phyloP scores from a whole-genome alignment of 2,113 vertebrate species.

The Ameiurus melas region DNA sequence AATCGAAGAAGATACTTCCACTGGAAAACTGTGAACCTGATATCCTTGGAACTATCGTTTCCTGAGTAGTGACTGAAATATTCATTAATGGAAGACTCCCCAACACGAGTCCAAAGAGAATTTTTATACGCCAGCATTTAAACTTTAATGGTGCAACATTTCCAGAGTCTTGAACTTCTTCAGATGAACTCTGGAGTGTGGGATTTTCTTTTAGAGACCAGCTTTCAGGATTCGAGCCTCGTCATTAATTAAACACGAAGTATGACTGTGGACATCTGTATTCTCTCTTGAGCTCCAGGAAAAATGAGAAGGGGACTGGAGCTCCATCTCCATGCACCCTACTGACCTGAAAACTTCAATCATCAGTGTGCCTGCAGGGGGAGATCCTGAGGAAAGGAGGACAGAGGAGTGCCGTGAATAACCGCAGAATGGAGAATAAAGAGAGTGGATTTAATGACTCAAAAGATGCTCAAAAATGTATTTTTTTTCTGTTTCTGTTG shows the following conservation, averaged over 20 bases:
- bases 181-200: not conserved
- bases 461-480: too few species aligned
- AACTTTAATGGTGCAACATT: conserved; percentile 9
- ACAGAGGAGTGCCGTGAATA: not conserved
- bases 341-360: conserved; percentile 45
- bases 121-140: not conserved
- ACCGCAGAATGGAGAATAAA: not conserved
- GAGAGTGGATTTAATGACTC: not conserved
- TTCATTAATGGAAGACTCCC: not conserved
- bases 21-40: not conserved
- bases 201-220: not conserved
- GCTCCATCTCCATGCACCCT: conserved; percentile 56
- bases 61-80: not conserved
- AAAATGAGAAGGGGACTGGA: conserved; percentile 69
- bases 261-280: not conserved
- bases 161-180: not conserved
- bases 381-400: not conserved
- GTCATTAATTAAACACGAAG: not conserved
- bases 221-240: not conserved
- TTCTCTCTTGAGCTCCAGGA: conserved; percentile 43
- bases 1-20: not conserved
- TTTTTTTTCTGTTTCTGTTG: not conserved
- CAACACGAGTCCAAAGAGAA: not conserved
- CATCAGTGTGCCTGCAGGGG: not conserved
- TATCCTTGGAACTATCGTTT: not conserved